Base-by-base conservation (phyloP, 1,140 invertebrate genomes). In the Drosophila tsacasi region DNA sequence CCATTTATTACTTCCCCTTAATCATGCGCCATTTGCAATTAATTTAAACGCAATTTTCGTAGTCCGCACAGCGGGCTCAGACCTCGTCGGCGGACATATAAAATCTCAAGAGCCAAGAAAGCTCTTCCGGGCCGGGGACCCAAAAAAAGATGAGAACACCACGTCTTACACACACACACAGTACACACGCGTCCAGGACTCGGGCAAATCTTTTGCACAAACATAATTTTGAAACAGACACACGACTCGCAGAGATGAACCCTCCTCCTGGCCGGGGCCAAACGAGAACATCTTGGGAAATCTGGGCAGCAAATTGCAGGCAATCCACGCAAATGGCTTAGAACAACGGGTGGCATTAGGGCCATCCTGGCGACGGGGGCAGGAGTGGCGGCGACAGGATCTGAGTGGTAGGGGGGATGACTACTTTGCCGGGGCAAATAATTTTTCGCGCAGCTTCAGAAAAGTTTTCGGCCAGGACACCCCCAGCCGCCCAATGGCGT, bases 251-350 rank as follows among this genome's bases (percentile, higher is more conserved):
- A 54, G 46, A 62, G 58, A 50, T 62, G 64, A 74, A 46, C 55
- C 46, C 54, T 58, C 55, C 30, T 42, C 21, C 46, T 13, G 47
- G 52, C 10, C 17, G 15, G 55, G 21, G 32, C 37, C 47, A 50
- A 47, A 52, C 21, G 39, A 35, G 58, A 64, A 76, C 81, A 71
- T 90, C 84, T 90, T 81, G 66, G 66, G 74, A 91, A 84, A 91
- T 91, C 87, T 91, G 78, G 71, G 76, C 81, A 84, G 87, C 87
- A 91, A 91, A 91, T 91, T 91, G 87, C 87, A 81, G 87, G 83
- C 87, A 91, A 91, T 91, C 87, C 89, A 91, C 78, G 89, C 87
- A 91, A 91, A 91, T 91, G 87, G 81, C 89, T 87, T 91, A 84
- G 83, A 91, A 89, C 87, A 87, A 91, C 87, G 89, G 87, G 87